These are phyloP conservation scores for Cyprinodon tularosa DNA, from an alignment of 2,113 vertebrate genomes.

Conservation along the genomic window DNA sequence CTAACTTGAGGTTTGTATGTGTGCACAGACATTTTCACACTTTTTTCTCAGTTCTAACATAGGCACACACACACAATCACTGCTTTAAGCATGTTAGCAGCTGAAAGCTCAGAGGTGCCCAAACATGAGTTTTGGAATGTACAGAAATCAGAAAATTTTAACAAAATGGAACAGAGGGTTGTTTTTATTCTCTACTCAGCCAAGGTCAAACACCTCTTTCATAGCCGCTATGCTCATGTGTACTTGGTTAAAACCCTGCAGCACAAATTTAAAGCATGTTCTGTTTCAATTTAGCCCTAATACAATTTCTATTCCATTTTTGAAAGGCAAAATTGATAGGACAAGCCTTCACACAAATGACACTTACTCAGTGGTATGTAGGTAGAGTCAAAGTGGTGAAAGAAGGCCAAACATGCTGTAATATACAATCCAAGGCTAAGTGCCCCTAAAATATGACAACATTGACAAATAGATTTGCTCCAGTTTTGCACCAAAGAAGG, in stretches of 20 bases:
- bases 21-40: slow-evolving; percentile 21
- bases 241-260: slow-evolving; percentile 18
- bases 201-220: slow-evolving; percentile 33
- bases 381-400: not conserved
- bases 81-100: slow-evolving; percentile 30
- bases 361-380: slow-evolving; percentile 9
- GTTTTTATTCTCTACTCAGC: slow-evolving; percentile 46
- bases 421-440: slow-evolving; percentile 20
- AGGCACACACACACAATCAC: slow-evolving; percentile 6
- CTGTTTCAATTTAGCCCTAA: slow-evolving; percentile 29
- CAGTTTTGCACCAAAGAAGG: not conserved
- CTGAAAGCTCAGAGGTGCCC: slow-evolving; percentile 34
- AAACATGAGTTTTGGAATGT: slow-evolving; percentile 26
- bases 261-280: slow-evolving; percentile 25
- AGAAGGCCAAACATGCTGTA: slow-evolving; percentile 21
- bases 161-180: slow-evolving; percentile 41
- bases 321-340: slow-evolving; percentile 1
- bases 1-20: slow-evolving; percentile 32
- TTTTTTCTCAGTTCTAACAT: slow-evolving; percentile 16
- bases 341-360: slow-evolving; percentile 8
- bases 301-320: not conserved
- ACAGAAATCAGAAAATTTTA: slow-evolving; percentile 16
- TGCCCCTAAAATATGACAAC: slow-evolving; percentile 5
- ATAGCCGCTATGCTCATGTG: slow-evolving; percentile 1
- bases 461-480: not conserved